phyloP scores from a whole-genome alignment of 2,888 invertebrate genomes.

The Volucella inanis region DNA sequence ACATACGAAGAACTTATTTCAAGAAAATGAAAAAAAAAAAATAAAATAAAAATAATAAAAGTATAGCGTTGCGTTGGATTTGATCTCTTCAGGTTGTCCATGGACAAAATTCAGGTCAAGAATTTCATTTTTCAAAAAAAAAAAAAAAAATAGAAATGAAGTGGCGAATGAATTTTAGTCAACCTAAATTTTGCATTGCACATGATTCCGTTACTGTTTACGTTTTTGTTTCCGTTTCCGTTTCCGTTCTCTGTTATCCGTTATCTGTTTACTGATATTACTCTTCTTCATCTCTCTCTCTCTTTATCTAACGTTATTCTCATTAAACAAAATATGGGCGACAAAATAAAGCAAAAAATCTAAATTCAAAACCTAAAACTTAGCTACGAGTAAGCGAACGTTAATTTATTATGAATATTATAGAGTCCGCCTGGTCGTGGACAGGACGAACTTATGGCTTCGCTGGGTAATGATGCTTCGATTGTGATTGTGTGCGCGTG shows the following conservation, averaged over 20 bases:
- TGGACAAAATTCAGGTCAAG: conserved; percentile 75
- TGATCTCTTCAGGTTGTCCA: conserved; percentile 33
- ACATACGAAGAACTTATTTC: conserved; percentile 32
- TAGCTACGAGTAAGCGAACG: conserved; percentile 25
- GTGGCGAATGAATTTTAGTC: conserved; percentile 69
- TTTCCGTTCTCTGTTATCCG: conserved; percentile 21
- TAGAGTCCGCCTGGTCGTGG: conserved; percentile 37
- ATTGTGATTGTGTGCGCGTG: conserved; percentile 14
- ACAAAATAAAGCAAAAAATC: conserved; percentile 57
- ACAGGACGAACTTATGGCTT: conserved; percentile 57
- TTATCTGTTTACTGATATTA: conserved; percentile 5
- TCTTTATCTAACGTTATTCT: conserved; percentile 39
- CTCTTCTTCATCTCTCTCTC: conserved; percentile 5
- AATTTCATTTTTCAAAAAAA: conserved; percentile 60
- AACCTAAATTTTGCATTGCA: conserved; percentile 75
- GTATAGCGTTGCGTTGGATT: conserved; percentile 38
- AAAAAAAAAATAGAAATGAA: conserved; percentile 35
- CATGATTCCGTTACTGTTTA: conserved; percentile 18
- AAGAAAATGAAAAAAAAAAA: conserved; percentile 36
- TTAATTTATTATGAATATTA: conserved; percentile 31
- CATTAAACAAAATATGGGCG: conserved; percentile 48
- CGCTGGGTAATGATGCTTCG: conserved; percentile 67
- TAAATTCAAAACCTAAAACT: conserved; percentile 32
- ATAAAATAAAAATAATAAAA: conserved; percentile 38
- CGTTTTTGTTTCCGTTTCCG: conserved; percentile 19